These are phyloP conservation scores for Eristalis intricaria DNA, from an alignment of 2,888 invertebrate genomes.

Conservation along the genomic window DNA sequence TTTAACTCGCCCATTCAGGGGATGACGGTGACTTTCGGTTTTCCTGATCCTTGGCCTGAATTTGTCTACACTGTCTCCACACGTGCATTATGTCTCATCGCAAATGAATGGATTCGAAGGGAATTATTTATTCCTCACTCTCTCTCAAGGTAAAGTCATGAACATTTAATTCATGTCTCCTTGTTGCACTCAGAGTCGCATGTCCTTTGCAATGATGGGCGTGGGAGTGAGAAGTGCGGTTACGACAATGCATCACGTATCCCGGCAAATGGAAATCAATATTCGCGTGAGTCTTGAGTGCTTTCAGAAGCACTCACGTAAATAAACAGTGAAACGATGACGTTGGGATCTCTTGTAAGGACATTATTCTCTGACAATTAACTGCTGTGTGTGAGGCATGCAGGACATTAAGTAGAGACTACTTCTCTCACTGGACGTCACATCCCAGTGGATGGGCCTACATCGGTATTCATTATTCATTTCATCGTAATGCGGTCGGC, in stretches of 20 bases:
- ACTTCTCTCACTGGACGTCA: neutral
- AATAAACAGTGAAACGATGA: constrained; percentile 6
- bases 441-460: neutral
- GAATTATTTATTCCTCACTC: neutral
- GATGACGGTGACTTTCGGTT: neutral
- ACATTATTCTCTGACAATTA: neutral
- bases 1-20: neutral
- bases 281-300: constrained; percentile 4
- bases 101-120: neutral
- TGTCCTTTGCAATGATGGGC: neutral
- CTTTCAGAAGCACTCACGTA: neutral
- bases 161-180: neutral
- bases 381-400: neutral
- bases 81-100: neutral
- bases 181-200: neutral
- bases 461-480: neutral
- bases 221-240: neutral
- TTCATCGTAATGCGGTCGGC: neutral
- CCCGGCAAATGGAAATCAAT: constrained; percentile 6
- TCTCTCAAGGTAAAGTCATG: neutral
- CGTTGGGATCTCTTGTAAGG: neutral
- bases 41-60: neutral
- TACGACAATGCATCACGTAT: constrained; percentile 4
- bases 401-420: neutral
- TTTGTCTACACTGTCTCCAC: neutral